phyloP scores from a whole-genome alignment of 1,140 invertebrate genomes.

The Coptotermes formosanus region DNA sequence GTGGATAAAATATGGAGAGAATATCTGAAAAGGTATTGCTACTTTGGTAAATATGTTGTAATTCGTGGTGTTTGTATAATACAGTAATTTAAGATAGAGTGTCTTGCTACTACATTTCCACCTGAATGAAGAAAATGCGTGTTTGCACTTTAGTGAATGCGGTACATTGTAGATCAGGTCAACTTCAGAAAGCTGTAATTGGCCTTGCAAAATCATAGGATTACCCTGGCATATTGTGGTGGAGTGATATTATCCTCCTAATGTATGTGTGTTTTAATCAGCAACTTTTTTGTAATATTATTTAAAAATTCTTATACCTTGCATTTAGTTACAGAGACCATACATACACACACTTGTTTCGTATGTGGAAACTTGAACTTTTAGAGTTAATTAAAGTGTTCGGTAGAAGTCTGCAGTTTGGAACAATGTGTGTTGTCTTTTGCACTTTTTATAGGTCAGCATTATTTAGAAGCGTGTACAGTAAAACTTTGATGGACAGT shows the following conservation, averaged over 20 bases:
- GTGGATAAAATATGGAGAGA: no score
- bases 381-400: not conserved
- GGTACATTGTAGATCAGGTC: not conserved
- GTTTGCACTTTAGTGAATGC: no score
- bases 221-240: not conserved
- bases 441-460: not conserved
- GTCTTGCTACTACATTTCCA: no score
- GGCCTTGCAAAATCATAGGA: not conserved
- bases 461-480: no score
- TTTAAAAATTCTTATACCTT: not conserved
- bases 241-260: not conserved
- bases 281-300: not conserved
- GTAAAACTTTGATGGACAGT: no score
- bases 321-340: not conserved
- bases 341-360: not conserved
- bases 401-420: not conserved
- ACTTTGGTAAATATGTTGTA: no score
- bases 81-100: no score
- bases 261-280: not conserved
- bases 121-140: no score
- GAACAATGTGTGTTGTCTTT: not conserved
- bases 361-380: not conserved
- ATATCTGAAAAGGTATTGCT: no score
- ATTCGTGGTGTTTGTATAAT: no score
- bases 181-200: not conserved